Base-by-base conservation (phyloP, 2,888 invertebrate genomes). In the Euspilapteryx auroguttella region DNA sequence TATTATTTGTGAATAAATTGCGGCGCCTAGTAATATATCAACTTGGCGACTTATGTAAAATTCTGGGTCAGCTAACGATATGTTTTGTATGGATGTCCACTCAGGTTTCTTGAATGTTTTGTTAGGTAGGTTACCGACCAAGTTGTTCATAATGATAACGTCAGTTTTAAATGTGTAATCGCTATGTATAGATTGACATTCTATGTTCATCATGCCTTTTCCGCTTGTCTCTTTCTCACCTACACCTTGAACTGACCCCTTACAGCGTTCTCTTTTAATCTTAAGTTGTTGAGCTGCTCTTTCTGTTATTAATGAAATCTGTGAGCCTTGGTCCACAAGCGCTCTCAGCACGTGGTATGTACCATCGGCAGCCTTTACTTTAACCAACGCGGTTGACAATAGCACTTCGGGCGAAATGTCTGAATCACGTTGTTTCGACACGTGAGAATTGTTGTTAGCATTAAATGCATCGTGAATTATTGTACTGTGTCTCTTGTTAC, bases 391-490 rank as follows among this genome's bases (percentile, higher is more conserved):
- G 8, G 17, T 17, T 8, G 17, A 17, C 8, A 17, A 8, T 17
- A 17, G 5, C 8, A 17, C 17, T 17, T 17, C 5, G 5, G 17
- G 5, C 8, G 17, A 17, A 6, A 17, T 6, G 17, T 17, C 17
- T 17, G 5, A 8, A 17, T 8, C 17, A 17, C 5, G 5, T 8
- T 17, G 5, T 17, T 5, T 17, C 8, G 17, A 17, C 8, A 17
- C 17, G 5, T 17, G 17, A 6, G 5, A 5, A 5, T 6, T 17
- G 17, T 17, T 17, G 17, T 17, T 17, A 5, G 5, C 17, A 22
- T 10, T 27, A 28, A 27, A 31, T 21, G 34, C 32, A 8, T 36
- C 33, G 24, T 37, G 34, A 17, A 38, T 24, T 25, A 34, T 9
- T 6, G 32, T 21, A 24, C 34, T 32, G 27, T 37, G 34, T 8